Base-by-base conservation (phyloP, 1,140 invertebrate genomes). In the Eurosta solidaginis region DNA sequence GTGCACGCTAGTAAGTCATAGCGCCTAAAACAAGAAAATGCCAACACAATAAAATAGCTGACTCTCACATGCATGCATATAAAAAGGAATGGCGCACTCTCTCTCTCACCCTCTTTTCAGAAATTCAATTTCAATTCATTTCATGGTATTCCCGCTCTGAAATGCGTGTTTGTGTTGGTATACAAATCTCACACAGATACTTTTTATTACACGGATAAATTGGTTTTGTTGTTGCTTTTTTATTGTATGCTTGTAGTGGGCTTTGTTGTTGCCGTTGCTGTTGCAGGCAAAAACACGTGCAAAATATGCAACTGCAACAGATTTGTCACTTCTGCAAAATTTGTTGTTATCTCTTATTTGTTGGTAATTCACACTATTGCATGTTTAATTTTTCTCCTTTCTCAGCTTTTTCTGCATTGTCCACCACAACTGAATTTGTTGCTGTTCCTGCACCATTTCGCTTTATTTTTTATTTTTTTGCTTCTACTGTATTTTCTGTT, bases 161-260 rank as follows among this genome's bases (percentile, higher is more conserved):
- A 33, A 9, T n/a, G 17, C 1, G 33, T 29, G 17, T 17, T 63
- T 33, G 59, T 40, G 5, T 40, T 36, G 5, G 59, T 68, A 33
- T 17, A 0, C 7, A 2, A 1, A 2, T 4, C n/a, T 10, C 7
- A 68, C 59, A 68, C 36, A 68, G 59, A 68, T 68, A 68, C 33
- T 68, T 54, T 17, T 7, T 40, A n/a, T 9, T 6, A 68, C n/a
- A 40, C 33, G 59, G 59, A 68, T 68, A 68, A 68, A 33, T 40
- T n/a, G 1, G 5, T 68, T 68, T 77, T 77, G 50, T 80, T 77
- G 49, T 77, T 78, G 17, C 42, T 78, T 7, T 42, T 27, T 27
- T 7, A 17, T 76, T 76, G 5, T 44, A 14, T 76, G 17, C 20
- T 27, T 20, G 52, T 59, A 10, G 81, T 79, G 82, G 80, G 20